A percentile compares a stretch with the other conserved stretches of the same genome.
phyloP scores from a whole-genome alignment of 2,113 vertebrate species.

The Antennarius striatus region DNA sequence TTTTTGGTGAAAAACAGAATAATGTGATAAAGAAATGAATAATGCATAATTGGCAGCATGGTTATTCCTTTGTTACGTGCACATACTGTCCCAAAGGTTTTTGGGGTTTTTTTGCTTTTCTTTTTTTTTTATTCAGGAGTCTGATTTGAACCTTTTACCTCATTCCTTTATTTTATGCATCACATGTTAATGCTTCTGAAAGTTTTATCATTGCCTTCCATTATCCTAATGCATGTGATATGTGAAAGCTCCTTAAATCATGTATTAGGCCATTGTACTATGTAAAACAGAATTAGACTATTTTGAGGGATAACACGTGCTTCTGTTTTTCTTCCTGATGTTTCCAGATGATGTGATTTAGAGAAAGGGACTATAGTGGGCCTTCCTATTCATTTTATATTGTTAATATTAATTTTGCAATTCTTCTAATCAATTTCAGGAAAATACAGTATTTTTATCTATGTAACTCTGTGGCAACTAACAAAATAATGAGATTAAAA shows the following conservation, averaged over 20 bases:
- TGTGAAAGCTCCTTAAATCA: conserved; percentile 76
- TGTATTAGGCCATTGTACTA: conserved; percentile 77
- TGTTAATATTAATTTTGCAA: no score
- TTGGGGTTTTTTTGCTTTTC: conserved; percentile 49
- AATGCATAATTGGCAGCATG: conserved; percentile 56
- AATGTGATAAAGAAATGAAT: conserved; percentile 71
- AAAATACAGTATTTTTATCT: no score
- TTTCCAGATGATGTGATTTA: conserved; percentile 6
- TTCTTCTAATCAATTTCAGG: no score
- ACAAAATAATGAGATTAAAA: conserved; percentile 59
- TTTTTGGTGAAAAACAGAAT: conserved; percentile 37
- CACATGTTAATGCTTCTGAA: conserved; percentile 81
- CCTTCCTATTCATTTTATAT: no score
- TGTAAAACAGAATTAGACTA: conserved; percentile 73
- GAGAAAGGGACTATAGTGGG: not conserved
- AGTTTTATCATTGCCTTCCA: conserved; percentile 77
- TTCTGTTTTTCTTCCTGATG: conserved; percentile 49
- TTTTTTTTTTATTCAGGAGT: conserved; percentile 43
- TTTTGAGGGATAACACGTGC: conserved; percentile 43
- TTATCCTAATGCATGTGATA: conserved; percentile 78
- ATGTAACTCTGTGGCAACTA: not conserved
- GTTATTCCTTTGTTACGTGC: conserved; percentile 60
- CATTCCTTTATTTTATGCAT: conserved; percentile 76
- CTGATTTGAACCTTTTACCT: conserved; percentile 56
- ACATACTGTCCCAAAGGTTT: conserved; percentile 55